Evolutionary conservation across 2,888 invertebrate species (phyloP).

Genomic region (Campoletis raptor): DNA sequence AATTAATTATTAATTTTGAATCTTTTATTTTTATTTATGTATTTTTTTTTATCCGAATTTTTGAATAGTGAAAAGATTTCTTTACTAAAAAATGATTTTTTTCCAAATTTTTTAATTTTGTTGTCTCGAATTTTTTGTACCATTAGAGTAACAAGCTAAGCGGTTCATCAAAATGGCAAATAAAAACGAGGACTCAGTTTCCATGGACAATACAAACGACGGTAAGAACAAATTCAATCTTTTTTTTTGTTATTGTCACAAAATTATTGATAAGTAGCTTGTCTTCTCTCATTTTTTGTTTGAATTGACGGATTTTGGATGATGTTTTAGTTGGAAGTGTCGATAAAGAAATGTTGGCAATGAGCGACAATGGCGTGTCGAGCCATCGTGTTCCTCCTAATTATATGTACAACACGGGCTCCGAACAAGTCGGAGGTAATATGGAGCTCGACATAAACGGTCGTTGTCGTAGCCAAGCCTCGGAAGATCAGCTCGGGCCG

Average conservation of each 20-base stretch:
- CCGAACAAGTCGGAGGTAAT: slow-evolving; percentile 76
- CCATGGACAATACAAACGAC: slow-evolving; percentile 81
- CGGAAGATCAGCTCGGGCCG: slow-evolving; percentile 94
- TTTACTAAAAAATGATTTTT: background rate
- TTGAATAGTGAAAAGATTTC: background rate
- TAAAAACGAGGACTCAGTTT: slow-evolving; percentile 81
- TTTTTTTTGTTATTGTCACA: background rate
- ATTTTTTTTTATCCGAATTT: background rate
- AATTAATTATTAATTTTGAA: background rate
- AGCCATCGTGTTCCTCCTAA: slow-evolving; percentile 80
- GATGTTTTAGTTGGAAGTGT: slow-evolving; percentile 75
- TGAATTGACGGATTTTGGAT: no score
- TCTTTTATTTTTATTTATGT: background rate
- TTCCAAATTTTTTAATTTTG: slow-evolving; percentile 10
- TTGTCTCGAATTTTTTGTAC: slow-evolving; percentile 17
- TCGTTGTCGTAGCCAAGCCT: slow-evolving; percentile 86
- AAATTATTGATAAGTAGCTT: background rate
- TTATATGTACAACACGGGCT: slow-evolving; percentile 79
- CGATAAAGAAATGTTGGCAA: slow-evolving; percentile 79
- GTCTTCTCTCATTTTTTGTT: slow-evolving; percentile 6
- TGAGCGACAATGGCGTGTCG: slow-evolving; percentile 76
- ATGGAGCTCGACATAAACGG: slow-evolving; percentile 78
- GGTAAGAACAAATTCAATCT: slow-evolving; percentile 73
- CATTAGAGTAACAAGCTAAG: slow-evolving; percentile 50
- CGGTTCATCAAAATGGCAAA: slow-evolving; percentile 78